Evolutionary conservation across 2,888 invertebrate species (phyloP).

Genomic region (Callinectes sapidus): DNA sequence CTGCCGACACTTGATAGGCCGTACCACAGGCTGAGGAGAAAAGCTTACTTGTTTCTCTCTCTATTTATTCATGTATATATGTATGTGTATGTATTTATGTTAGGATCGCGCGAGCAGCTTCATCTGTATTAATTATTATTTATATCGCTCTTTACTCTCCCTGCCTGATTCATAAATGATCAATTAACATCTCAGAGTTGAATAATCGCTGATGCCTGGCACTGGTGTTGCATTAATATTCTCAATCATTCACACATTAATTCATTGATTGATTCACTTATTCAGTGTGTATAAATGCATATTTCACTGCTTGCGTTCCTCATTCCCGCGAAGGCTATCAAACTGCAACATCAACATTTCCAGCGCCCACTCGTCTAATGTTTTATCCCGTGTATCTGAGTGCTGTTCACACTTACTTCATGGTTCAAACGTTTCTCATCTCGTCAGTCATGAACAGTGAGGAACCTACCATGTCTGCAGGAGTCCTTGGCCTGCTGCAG

Average conservation of each 20-base stretch:
- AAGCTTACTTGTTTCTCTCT: neutral
- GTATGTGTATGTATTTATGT: neutral
- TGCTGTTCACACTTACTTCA: neutral
- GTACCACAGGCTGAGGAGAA: constrained; percentile 61
- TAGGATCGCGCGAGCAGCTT: neutral
- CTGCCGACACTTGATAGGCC: constrained; percentile 62
- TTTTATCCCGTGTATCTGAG: neutral
- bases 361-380: no score
- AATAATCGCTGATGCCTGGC: neutral
- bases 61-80: neutral
- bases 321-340: neutral
- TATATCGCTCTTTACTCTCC: neutral
- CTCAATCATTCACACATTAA: neutral
- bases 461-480: constrained; percentile 70
- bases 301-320: neutral
- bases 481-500: constrained; percentile 71
- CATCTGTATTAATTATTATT: neutral
- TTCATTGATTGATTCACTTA: neutral
- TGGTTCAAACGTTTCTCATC: neutral
- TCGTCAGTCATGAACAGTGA: neutral
- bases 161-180: neutral
- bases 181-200: neutral
- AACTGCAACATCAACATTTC: neutral
- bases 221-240: neutral
- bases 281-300: neutral